Conservation (phyloP, 2,888 invertebrate genomes). For the Cheiracanthium punctorium region DNA sequence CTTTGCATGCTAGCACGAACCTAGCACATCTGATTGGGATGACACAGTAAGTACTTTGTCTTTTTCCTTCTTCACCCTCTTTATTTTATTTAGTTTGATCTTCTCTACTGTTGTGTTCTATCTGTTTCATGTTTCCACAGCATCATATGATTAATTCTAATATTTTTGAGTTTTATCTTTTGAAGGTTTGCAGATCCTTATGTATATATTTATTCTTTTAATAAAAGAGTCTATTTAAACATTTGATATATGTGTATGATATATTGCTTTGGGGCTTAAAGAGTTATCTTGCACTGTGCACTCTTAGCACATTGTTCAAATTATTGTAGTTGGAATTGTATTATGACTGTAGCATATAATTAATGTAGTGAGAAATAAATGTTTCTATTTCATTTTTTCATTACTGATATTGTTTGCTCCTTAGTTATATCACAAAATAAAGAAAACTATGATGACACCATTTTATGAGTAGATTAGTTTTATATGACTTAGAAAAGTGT, state of each 20-base stretch:
- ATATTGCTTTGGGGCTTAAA: constrained; percentile 50
- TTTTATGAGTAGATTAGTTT: too few relatives aligned
- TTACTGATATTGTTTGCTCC: not conserved
- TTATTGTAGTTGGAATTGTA: too few relatives aligned
- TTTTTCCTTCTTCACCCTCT: constrained; percentile 41
- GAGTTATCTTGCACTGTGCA: constrained; percentile 48
- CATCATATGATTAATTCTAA: not conserved
- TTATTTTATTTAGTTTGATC: constrained; percentile 35
- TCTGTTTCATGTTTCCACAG: not conserved
- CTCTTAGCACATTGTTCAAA: constrained; percentile 27
- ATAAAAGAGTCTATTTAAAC: too few relatives aligned
- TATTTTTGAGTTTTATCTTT: constrained; percentile 11
- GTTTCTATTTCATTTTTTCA: too few relatives aligned
- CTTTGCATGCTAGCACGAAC: constrained; percentile 71
- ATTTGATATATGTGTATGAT: not conserved
- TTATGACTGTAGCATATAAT: too few relatives aligned
- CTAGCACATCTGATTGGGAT: constrained; percentile 72
- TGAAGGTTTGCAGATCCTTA: constrained; percentile 54
- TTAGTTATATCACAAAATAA: too few relatives aligned
- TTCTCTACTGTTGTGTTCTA: constrained; percentile 24
- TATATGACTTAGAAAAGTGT: too few relatives aligned
- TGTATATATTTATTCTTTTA: too few relatives aligned
- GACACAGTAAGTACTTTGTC: constrained; percentile 72
- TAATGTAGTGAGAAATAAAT: too few relatives aligned
- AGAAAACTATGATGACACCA: too few relatives aligned